A percentile compares a stretch with the other conserved stretches of the same genome.
Evolutionary conservation across 2,113 vertebrate species (phyloP).

Genomic region (Orcinus orca): DNA sequence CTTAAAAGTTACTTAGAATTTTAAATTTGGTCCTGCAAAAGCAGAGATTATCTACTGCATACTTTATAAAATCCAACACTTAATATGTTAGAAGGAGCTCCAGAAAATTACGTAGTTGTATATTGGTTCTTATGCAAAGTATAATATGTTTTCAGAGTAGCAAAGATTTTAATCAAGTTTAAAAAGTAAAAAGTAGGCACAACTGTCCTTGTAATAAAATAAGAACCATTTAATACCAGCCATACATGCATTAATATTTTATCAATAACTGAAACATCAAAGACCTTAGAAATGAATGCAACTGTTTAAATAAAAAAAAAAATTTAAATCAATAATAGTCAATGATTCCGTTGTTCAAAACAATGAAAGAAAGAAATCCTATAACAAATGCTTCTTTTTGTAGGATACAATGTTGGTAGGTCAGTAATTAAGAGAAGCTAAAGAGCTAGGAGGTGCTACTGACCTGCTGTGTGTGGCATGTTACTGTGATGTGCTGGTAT

Average conservation of each 20-base stretch:
- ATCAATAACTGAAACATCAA: not conserved
- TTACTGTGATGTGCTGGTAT: not conserved
- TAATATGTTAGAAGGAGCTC: not conserved
- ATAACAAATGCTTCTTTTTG: not conserved
- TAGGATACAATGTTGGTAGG: not conserved
- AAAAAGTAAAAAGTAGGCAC: not conserved
- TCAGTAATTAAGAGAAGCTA: not conserved
- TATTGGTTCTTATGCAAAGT: not conserved
- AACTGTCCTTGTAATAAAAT: not conserved
- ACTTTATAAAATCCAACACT: not conserved
- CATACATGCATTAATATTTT: not conserved
- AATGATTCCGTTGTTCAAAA: not conserved
- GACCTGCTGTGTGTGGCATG: fast-evolving
- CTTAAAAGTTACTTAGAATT: not conserved
- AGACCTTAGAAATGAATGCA: not conserved
- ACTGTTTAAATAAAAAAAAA: not conserved
- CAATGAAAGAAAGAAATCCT: not conserved
- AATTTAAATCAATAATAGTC: not conserved
- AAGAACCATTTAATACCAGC: not conserved
- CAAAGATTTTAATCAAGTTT: not conserved
- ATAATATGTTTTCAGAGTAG: not conserved
- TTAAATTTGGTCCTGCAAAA: not conserved
- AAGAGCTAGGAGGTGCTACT: not conserved
- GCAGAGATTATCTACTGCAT: not conserved
- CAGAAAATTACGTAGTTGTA: not conserved